A percentile compares a stretch with the other conserved stretches of the same genome.
Conservation (phyloP, 2,113 vertebrate species). For the Trematocara macrostoma region DNA sequence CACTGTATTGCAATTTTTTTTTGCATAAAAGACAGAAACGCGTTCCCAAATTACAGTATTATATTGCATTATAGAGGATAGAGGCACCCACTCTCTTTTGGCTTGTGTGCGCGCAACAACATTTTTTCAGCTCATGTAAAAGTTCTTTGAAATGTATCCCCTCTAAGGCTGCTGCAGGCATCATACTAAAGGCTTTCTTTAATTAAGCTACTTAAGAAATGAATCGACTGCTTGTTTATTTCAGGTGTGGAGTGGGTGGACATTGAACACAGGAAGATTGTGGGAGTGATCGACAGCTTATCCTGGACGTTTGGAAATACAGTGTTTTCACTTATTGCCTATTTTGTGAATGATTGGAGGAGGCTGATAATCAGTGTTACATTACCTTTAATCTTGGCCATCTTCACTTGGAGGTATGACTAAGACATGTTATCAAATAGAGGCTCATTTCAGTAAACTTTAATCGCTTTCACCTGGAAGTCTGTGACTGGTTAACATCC, state of each 20-base stretch:
- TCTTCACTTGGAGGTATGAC: conserved; percentile 70
- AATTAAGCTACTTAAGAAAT: background rate
- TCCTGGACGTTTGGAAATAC: conserved; percentile 66
- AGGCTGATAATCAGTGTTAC: conserved; percentile 58
- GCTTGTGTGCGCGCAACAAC: background rate
- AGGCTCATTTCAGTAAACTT: background rate
- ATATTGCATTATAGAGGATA: background rate
- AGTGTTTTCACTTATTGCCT: conserved; percentile 57
- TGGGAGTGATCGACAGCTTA: conserved; percentile 66
- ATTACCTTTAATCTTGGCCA: conserved; percentile 53
- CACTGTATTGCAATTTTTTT: background rate
- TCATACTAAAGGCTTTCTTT: background rate
- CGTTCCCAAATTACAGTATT: background rate
- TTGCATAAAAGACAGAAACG: background rate
- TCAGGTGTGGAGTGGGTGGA: conserved; percentile 77
- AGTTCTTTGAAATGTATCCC: background rate
- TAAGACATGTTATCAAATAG: background rate
- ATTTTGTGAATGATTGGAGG: conserved; percentile 71
- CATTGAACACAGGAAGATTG: conserved; percentile 67
- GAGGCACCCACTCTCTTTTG: background rate
- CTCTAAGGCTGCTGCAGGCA: background rate
- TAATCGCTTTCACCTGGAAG: background rate
- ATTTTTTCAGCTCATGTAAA: background rate
- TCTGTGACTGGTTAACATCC: background rate
- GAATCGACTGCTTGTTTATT: background rate